phyloP scores from a whole-genome alignment of 2,113 vertebrate species.

The Rhineura floridana region DNA sequence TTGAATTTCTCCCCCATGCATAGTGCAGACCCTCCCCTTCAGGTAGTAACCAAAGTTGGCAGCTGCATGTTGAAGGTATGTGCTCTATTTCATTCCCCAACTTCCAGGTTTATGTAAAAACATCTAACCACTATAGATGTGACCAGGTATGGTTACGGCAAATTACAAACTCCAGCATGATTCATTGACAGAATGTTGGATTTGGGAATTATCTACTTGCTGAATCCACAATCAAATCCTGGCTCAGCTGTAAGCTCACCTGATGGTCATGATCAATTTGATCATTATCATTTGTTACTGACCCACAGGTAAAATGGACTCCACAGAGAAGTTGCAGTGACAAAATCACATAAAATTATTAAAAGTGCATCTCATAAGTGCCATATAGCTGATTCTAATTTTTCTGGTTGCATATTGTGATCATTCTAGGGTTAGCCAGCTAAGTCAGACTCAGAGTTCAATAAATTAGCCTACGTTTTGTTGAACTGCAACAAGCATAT shows the following conservation, averaged over 20 bases:
- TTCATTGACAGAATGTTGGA: not conserved
- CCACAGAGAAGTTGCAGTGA: not conserved
- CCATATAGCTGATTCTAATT: not conserved
- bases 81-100: not conserved
- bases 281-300: not conserved
- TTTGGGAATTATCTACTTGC: not conserved
- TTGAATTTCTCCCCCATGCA: too few species aligned
- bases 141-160: not conserved
- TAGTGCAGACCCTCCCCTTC: not conserved
- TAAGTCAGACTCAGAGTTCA: not conserved
- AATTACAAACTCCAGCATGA: not conserved
- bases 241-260: not conserved
- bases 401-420: not conserved
- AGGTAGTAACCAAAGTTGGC: not conserved
- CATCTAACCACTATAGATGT: not conserved
- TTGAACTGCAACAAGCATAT: too few species aligned
- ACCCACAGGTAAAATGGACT: not conserved
- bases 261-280: not conserved
- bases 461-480: too few species aligned
- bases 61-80: not conserved
- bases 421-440: not conserved
- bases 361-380: not conserved
- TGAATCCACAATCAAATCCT: not conserved
- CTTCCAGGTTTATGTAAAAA: not conserved
- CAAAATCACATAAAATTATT: not conserved